A percentile compares a stretch with the other conserved stretches of the same genome.
These are phyloP conservation scores for Neotoxoptera formosana DNA, from an alignment of 1,140 invertebrate genomes.

Conservation along the genomic window DNA sequence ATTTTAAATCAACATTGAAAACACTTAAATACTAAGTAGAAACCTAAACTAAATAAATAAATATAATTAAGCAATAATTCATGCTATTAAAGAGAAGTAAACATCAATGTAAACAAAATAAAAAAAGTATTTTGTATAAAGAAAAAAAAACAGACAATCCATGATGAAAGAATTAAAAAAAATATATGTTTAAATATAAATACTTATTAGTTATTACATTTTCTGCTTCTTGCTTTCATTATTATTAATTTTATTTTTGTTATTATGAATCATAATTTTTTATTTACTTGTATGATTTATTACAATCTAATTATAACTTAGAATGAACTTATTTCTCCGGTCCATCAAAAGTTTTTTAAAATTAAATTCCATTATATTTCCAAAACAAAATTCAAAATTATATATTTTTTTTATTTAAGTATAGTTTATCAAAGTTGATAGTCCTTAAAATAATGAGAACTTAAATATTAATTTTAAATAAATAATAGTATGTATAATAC, in stretches of 20 bases:
- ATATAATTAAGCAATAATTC: not conserved
- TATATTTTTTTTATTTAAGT: too few species aligned
- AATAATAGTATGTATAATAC: not conserved
- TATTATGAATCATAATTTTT: not conserved
- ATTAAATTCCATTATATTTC: not conserved
- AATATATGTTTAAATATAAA: not conserved
- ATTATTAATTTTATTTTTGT: not conserved
- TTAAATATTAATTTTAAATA: not conserved
- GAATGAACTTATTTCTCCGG: not conserved
- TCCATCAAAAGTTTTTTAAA: not conserved
- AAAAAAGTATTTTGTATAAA: not conserved
- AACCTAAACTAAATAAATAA: not conserved
- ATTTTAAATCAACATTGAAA: not conserved
- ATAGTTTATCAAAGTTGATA: not conserved
- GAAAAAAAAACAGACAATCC: too few species aligned
- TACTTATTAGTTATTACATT: not conserved
- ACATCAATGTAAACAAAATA: not conserved
- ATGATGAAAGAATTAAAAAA: too few species aligned
- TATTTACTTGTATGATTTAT: not conserved
- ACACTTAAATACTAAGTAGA: too few species aligned
- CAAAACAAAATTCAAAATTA: not conserved
- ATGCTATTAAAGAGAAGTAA: not conserved
- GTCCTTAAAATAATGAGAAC: not conserved
- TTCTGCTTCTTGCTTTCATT: not conserved
- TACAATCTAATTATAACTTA: not conserved